Base-by-base conservation (phyloP, 2,113 vertebrate genomes). In the Zapus hudsonius region DNA sequence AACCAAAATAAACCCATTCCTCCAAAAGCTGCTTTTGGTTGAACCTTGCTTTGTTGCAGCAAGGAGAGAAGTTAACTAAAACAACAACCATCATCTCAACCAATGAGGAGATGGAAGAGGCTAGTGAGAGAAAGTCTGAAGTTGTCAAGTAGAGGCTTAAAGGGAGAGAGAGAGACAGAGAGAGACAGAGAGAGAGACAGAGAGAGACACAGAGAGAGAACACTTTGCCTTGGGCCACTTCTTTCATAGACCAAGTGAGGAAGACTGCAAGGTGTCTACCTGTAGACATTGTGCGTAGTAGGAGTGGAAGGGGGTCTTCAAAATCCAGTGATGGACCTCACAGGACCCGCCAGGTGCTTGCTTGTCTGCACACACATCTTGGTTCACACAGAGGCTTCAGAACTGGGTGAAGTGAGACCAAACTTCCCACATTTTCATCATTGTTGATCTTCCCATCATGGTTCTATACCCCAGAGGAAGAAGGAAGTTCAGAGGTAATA, bases 241-340 rank as follows among this genome's bases (percentile, higher is more conserved):
- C 55, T 79, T 52, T 70, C 17, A 9, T 33, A 80, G 76, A 61
- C 27, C 38, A 38, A 57, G 36, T 2, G 19, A 92, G 2, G 57
- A 36, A 10, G 3, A 22, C 22, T 79, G 4, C 1, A 11, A 33
- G 13, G 11, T 19, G 66, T 55, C 13, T 5, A 27, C 20, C 4
- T 63, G 16, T 10, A n/a, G 36, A 64, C 13, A 10, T 0, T 12
- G 1, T 25, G 40, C 44, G 29, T 7, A 4, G 44, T 15, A 0
- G 20, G 63, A 61, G 38, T 17, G n/a, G 33, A 25, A 2, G 74
- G 47, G 3, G 11, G 9, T 27, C 31, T 19, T 7, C 3, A 27
- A 83, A 52, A 76, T 42, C 44, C 44, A 22, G 20, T 63, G 17
- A 27, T 7, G 61, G 11, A 27, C n/a, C 17, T 3, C 44, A 47